Conservation (phyloP, 2,797 vertebrate genomes). For the Poliocrania exsul region DNA sequence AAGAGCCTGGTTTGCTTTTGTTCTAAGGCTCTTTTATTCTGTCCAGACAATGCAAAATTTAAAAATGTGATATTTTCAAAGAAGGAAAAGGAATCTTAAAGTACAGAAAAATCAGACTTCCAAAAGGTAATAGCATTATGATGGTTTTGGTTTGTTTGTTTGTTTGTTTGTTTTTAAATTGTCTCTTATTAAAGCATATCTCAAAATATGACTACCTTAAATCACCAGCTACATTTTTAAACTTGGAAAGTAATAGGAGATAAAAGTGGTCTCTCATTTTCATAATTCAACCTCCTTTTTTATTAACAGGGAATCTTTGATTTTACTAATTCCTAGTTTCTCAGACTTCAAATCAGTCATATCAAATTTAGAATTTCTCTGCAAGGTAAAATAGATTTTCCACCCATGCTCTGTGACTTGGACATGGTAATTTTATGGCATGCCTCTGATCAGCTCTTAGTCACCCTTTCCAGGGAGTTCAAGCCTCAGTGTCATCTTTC, state of each 20-base stretch:
- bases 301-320: background rate
- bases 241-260: background rate
- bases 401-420: background rate
- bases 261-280: background rate
- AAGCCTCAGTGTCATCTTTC: conserved; percentile 7
- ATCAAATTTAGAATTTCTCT: background rate
- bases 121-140: background rate
- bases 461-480: conserved; percentile 23
- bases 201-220: background rate
- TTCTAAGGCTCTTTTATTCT: background rate
- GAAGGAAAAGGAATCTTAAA: background rate
- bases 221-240: background rate
- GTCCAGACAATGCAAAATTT: background rate
- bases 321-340: background rate
- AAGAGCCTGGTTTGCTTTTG: background rate
- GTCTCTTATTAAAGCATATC: background rate
- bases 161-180: background rate
- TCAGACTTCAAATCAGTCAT: background rate
- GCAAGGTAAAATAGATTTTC: background rate
- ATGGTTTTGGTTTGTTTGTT: background rate
- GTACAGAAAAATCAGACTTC: background rate
- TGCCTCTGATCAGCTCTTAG: background rate
- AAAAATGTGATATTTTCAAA: background rate
- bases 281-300: background rate
- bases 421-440: background rate